These are phyloP conservation scores for Catocala fraxini DNA, from an alignment of 2,888 invertebrate species.

Conservation along the genomic window DNA sequence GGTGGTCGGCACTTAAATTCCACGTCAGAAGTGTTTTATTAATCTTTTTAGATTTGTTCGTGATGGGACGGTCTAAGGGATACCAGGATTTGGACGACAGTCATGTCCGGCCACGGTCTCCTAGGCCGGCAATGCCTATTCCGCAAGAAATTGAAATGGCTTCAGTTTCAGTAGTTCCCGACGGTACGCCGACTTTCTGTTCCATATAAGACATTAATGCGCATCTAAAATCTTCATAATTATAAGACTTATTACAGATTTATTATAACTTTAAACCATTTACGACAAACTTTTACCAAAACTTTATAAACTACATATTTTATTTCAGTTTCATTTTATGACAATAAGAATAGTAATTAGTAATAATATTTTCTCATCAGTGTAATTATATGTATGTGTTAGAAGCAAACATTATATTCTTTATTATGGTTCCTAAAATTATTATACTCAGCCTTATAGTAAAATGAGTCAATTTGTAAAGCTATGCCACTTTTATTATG, in stretches of 20 bases:
- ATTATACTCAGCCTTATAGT: no score
- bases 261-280: no score
- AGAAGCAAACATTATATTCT: no score
- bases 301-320: no score
- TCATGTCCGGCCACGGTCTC: conserved; percentile 66
- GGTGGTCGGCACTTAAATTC: conserved; percentile 47
- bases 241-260: background rate
- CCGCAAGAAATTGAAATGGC: conserved; percentile 92
- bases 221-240: background rate
- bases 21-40: conserved; percentile 70
- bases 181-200: conserved; percentile 85
- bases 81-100: conserved; percentile 89
- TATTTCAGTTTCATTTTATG: no score
- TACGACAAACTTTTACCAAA: no score
- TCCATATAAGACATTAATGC: background rate
- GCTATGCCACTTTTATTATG: no score
- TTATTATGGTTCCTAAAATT: no score
- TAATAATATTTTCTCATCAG: no score
- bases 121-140: conserved; percentile 82
- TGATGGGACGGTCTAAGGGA: conserved; percentile 87
- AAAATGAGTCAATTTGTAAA: no score
- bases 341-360: no score
- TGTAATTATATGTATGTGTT: no score
- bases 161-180: conserved; percentile 93
- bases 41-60: conserved; percentile 41